Base-by-base conservation (phyloP, 1,140 invertebrate species). In the Apis dorsata region DNA sequence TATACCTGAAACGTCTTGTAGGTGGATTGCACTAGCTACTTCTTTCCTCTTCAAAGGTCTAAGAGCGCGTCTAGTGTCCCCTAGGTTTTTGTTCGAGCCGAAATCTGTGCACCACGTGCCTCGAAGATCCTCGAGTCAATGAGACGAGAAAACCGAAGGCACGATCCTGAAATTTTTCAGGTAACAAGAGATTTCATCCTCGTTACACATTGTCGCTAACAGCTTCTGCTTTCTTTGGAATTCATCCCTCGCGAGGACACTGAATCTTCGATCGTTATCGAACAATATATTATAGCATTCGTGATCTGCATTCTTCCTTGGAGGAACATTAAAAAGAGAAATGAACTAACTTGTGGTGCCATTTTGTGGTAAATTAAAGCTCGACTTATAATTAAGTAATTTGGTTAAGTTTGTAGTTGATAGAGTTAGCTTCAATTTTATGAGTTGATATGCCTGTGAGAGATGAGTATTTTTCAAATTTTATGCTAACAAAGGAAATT, bases 51-150 rank as follows among this genome's bases (percentile, higher is more conserved):
- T 0, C 13, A 49, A 34, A 53, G 34, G 9, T 49, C 65, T 74
- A 51, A 51, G 53, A 73, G n/a, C 12, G 49, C 44, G n/a, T 55
- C 69, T 69, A 17, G 53, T 49, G 63, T 68, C 79, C 24, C 44
- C n/a, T 28, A 68, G 70, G 28, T 84, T 77, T 85, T 81, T 81
- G 69, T 86, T 77, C 72, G 55, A 78, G 68, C 60, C 69, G 65
- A 85, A 73, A 79, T 79, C 74, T 77, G 62, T 51, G 60, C 55
- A 84, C 69, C 83, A 86, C 79, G 85, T 85, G 79, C 71, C 74
- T 68, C 7, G 73, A 72, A 78, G 59, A 86, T 77, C 83, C 62
- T 51, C 44, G 69, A 62, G 62, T 69, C 83, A 69, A 77, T 75
- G 74, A 77, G 74, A 70, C 77, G 85, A 62, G 34, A 53, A 73